Conservation (phyloP, 2,888 invertebrate species). For the Bombyx huttoni region DNA sequence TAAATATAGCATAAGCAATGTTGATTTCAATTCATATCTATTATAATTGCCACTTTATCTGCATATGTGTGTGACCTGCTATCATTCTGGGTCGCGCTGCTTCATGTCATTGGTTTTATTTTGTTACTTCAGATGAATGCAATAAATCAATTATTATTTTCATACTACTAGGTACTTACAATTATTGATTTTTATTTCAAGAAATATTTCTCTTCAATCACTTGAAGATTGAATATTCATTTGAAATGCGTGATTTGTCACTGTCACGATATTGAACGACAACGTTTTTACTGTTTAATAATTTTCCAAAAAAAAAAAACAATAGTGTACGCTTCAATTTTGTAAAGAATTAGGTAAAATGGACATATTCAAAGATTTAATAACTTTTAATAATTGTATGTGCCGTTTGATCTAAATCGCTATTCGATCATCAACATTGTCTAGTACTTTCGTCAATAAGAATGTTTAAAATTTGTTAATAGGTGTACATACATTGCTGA, state of each 20-base stretch:
- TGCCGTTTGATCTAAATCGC: too few species aligned
- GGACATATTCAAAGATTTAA: too few species aligned
- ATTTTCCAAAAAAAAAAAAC: not conserved
- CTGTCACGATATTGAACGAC: not conserved
- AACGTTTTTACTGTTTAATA: not conserved
- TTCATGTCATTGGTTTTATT: conserved; percentile 33
- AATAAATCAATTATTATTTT: conserved; percentile 5
- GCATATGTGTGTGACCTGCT: conserved; percentile 32
- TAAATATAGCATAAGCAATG: conserved; percentile 1
- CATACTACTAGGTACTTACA: too few species aligned
- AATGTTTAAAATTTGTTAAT: not conserved
- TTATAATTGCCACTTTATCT: conserved; percentile 38
- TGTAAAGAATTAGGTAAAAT: not conserved
- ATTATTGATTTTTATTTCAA: too few species aligned
- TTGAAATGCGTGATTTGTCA: not conserved
- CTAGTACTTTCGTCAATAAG: not conserved
- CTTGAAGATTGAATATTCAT: too few species aligned
- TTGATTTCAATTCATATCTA: conserved; percentile 32
- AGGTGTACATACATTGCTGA: not conserved
- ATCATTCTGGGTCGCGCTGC: conserved; percentile 37
- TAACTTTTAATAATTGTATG: too few species aligned
- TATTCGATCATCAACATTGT: too few species aligned
- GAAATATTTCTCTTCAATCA: too few species aligned
- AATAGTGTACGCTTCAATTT: not conserved
- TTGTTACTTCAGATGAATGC: conserved; percentile 23